Percentiles rank a stretch among this genome's conserved stretches.
Evolutionary conservation across 2,888 invertebrate species (phyloP).

Genomic region (Torymus texanus): DNA sequence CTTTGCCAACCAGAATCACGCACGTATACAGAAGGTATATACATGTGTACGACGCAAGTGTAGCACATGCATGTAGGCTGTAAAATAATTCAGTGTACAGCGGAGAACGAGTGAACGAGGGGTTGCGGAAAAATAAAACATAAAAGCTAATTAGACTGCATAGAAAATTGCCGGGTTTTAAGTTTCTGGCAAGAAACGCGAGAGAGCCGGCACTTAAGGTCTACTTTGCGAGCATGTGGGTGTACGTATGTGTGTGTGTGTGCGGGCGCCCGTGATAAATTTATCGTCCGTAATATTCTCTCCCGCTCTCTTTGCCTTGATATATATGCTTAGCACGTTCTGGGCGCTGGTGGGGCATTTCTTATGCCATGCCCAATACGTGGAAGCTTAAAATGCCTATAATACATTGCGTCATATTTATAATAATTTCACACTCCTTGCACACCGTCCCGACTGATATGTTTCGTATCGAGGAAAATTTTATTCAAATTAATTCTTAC

Average conservation of each 20-base stretch:
- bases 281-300: slow-evolving; percentile 32
- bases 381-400: slow-evolving; percentile 5
- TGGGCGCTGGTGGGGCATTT: not conserved
- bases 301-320: not conserved
- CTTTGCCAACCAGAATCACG: slow-evolving; percentile 4
- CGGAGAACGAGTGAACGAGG: no score
- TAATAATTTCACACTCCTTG: slow-evolving; percentile 14
- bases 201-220: slow-evolving; percentile 11
- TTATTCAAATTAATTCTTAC: no score
- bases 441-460: not conserved
- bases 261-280: slow-evolving; percentile 16
- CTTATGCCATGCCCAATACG: slow-evolving; percentile 15
- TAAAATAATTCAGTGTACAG: no score
- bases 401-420: slow-evolving; percentile 19
- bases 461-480: not conserved
- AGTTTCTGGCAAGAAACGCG: slow-evolving; percentile 26
- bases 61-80: no score
- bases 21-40: not conserved
- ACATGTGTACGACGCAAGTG: no score
- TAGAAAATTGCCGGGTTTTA: slow-evolving; percentile 23
- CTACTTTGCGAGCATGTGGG: slow-evolving; percentile 7
- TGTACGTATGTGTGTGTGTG: not conserved
- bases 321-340: slow-evolving; percentile 26
- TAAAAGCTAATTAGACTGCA: slow-evolving; percentile 7
- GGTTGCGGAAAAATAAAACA: slow-evolving; percentile 27